Percentiles rank a stretch among this genome's conserved stretches.
phyloP scores from a whole-genome alignment of 2,888 invertebrate genomes.

The Villa cingulata region DNA sequence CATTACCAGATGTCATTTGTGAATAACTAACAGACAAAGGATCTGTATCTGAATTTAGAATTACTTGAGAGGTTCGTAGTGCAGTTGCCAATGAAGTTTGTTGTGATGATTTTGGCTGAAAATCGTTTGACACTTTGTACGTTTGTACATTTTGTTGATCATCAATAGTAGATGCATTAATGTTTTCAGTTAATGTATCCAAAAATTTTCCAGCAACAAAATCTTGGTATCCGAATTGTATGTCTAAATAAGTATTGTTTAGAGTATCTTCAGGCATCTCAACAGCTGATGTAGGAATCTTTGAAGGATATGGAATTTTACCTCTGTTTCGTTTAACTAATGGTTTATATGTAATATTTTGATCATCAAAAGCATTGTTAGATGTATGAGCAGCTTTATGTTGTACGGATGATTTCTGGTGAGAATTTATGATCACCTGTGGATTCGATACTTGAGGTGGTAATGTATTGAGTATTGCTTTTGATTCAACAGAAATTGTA shows the following conservation, averaged over 20 bases:
- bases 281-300: slow-evolving; percentile 87
- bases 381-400: slow-evolving; percentile 29
- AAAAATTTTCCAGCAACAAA: slow-evolving; percentile 42
- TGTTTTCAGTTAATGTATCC: slow-evolving; percentile 33
- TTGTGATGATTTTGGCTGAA: slow-evolving; percentile 28
- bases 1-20: slow-evolving; percentile 22
- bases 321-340: slow-evolving; percentile 47
- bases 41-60: slow-evolving; percentile 19
- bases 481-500: slow-evolving; percentile 46
- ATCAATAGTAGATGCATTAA: slow-evolving; percentile 28
- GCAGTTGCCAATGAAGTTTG: slow-evolving; percentile 21
- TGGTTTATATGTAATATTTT: slow-evolving; percentile 22
- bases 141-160: slow-evolving; percentile 21
- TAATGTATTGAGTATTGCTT: slow-evolving; percentile 45
- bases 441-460: slow-evolving; percentile 26
- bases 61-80: slow-evolving; percentile 32
- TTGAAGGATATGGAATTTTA: slow-evolving; percentile 71
- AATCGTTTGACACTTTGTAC: slow-evolving; percentile 26
- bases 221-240: slow-evolving; percentile 86
- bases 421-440: slow-evolving; percentile 11
- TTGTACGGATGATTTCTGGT: slow-evolving; percentile 23
- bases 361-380: slow-evolving; percentile 29
- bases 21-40: slow-evolving; percentile 28
- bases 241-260: slow-evolving; percentile 67
- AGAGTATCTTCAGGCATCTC: slow-evolving; percentile 89